Evolutionary conservation across 2,888 invertebrate species (phyloP).

Genomic region (Hydrotaea cyrtoneurina): DNA sequence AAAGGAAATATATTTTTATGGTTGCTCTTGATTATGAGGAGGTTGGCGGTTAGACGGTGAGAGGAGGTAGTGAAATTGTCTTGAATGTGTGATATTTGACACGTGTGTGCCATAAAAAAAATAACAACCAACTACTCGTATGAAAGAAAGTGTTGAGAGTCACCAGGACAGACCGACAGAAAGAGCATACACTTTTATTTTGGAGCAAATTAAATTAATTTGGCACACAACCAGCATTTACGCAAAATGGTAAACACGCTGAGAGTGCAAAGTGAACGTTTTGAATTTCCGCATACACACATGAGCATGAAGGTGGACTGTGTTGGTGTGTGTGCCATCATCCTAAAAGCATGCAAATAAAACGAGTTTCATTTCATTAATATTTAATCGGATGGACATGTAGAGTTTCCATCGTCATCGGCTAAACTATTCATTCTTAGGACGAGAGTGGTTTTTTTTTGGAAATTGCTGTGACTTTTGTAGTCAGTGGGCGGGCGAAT

Average conservation of each 20-base stretch:
- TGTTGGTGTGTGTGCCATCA: background rate
- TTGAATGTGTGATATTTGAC: constrained; percentile 5
- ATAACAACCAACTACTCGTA: background rate
- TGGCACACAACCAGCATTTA: background rate
- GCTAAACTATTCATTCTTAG: too few relatives aligned
- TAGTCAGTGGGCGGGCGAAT: too few relatives aligned
- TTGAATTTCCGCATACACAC: background rate
- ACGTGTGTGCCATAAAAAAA: background rate
- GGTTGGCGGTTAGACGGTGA: background rate
- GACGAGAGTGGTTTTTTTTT: too few relatives aligned
- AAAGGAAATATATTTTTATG: background rate
- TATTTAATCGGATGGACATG: background rate
- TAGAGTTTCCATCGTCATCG: background rate
- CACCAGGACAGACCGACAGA: background rate
- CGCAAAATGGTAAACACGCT: background rate
- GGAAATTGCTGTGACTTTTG: too few relatives aligned
- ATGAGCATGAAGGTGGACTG: background rate
- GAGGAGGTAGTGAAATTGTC: background rate
- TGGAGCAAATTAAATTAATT: background rate
- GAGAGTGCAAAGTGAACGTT: background rate
- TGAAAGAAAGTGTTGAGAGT: background rate
- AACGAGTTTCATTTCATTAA: background rate
- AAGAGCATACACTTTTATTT: background rate
- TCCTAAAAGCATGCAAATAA: background rate
- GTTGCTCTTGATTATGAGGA: background rate